Base-by-base conservation (phyloP, 1,140 invertebrate species). In the Vollenhovia emeryi region DNA sequence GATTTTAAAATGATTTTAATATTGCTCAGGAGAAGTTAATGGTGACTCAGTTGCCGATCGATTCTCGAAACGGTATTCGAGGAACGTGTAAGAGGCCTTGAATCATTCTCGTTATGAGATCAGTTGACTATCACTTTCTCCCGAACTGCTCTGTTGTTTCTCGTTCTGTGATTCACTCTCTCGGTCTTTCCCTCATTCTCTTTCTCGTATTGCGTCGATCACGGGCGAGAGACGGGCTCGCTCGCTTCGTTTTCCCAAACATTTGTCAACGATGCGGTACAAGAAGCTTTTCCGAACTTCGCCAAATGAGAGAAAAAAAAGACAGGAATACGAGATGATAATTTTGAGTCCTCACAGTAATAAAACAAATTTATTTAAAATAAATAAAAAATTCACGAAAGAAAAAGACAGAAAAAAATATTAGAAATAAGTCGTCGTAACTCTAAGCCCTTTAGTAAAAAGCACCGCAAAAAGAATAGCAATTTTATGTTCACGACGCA, bases 121-220 rank as follows among this genome's bases (percentile, higher is more conserved):
- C 66, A 13, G 50, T 43, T 24, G 24, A 73, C 78, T 82, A 73
- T 82, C 66, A 82, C 78, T 82, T 82, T 82, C 78, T 82, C 78
- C n/a, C 24, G n/a, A 80, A 71, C 36, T 43, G 36, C 24, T 45
- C 24, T 57, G 50, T 73, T 73, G 50, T 55, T 71, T 73, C 27
- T 71, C 36, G 36, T 57, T 80, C 8, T 55, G 11, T 27, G n/a
- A 57, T 73, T 73, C 27, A 50, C 27, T 73, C 13, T 71, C 66
- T 82, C 36, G 33, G 33, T 48, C 40, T 27, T 40, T 43, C 27
- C 33, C 9, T 52, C 9, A 40, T 43, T 21, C 24, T 64, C 13
- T 76, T 48, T 48, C n/a, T 43, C 3, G 8, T 21, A 66, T 27
- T 68, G 15, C 33, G 40, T 57, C 18, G 24, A 27, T 71, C 45